Conservation (phyloP, 2,113 vertebrate genomes). For the Nothoprocta perdicaria region DNA sequence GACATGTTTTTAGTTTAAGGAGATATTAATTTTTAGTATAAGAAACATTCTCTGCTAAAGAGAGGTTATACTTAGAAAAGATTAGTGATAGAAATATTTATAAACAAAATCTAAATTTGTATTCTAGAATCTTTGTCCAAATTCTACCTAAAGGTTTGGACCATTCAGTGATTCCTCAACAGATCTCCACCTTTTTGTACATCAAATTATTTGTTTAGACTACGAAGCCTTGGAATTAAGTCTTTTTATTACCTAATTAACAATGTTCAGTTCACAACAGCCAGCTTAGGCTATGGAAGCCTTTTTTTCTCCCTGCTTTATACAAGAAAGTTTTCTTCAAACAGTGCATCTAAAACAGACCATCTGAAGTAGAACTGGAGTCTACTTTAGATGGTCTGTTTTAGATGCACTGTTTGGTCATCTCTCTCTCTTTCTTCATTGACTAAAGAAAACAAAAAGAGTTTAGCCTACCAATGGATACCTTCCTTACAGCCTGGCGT, state of each 20-base stretch:
- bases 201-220: not conserved
- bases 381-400: too few species aligned
- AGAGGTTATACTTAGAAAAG: conserved; percentile 1
- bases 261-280: not conserved
- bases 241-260: conserved; percentile 7
- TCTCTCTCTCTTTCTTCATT: rapidly evolving
- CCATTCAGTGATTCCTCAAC: not conserved
- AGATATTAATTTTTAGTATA: conserved; percentile 3
- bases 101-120: not conserved
- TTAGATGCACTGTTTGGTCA: not conserved
- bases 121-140: conserved; percentile 15
- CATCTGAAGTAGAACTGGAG: not conserved
- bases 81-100: not conserved
- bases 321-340: not conserved
- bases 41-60: not conserved
- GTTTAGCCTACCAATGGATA: not conserved
- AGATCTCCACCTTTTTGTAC: not conserved
- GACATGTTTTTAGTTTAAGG: not conserved
- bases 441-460: not conserved
- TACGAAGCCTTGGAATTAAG: conserved; percentile 11
- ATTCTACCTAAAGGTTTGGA: not conserved
- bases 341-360: not conserved
- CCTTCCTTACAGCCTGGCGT: not conserved
- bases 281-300: not conserved
- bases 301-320: not conserved